Evolutionary conservation across 2,888 invertebrate genomes (phyloP), one percentile per base, ranked within the genome.

Genomic region (Oligia strigilis): DNA sequence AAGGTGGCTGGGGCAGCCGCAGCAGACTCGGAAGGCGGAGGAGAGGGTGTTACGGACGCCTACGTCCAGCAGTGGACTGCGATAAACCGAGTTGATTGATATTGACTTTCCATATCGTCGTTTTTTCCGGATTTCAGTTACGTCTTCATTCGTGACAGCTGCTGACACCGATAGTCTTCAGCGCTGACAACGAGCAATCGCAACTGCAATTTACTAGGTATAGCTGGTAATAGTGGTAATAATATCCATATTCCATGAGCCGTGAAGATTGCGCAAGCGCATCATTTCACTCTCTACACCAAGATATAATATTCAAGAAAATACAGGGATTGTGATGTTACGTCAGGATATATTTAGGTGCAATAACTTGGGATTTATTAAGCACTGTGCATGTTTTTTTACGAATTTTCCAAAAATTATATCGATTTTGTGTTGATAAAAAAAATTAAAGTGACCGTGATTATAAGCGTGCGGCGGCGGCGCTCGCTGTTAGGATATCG

Each of bases 61-160:
- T 52, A 6, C 5, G 52, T 19, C 55, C 55, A 55, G 55, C 3
- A 19, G 55, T 19, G 55, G 55, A 55, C 55, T 55, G 55, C 3
- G 55, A 19, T 19, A 55, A 55, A 19, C 19, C 8, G 17, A 55
- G 6, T 19, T 19, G 19, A 19, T 55, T 19, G 19, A 19, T 19
- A 55, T 55, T 19, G 19, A 55, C 8, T 55, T 55, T 8, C 55
- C 55, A 55, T 19, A 19, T 19, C 55, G 55, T 8, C 8, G 19
- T 55, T 19, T 55, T 55, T 29, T 62, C 62, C 40, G 40, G 40
- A 72, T n/a, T 58, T 49, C 1, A 17, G 29, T 58, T 0, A 78
- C 19, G 1, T 40, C 78, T 69, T 69, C 14, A 78, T 23, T 40
- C 4, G 40, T n/a, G 60, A 65, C 80, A 73, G 5, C 46, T 58